phyloP scores from a whole-genome alignment of 2,113 vertebrate genomes.

The Coracopsis vasa region DNA sequence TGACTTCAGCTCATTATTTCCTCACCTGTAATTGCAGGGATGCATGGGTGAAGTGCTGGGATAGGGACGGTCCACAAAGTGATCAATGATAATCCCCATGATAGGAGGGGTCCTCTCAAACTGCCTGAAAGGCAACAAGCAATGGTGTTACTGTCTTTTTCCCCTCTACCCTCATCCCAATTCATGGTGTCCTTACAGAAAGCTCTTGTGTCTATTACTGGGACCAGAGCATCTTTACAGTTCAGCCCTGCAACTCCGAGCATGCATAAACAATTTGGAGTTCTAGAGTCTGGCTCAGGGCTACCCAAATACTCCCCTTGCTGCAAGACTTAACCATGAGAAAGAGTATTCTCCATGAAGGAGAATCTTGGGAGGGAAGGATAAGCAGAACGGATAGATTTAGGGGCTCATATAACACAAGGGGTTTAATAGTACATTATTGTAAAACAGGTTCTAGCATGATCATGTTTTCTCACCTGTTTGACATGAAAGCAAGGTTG shows the following conservation, averaged over 20 bases:
- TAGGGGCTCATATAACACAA: background rate
- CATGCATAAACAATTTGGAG: background rate
- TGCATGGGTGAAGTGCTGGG: constrained; percentile 90
- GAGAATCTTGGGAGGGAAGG: background rate
- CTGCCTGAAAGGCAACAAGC: constrained; percentile 85
- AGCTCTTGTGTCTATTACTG: background rate
- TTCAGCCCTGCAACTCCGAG: constrained; percentile 23
- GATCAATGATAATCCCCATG: constrained; percentile 99
- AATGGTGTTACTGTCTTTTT: constrained; percentile 58
- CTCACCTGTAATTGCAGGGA: constrained; percentile 98
- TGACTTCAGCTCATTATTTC: constrained; percentile 32
- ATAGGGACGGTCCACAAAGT: constrained; percentile 95
- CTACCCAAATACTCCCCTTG: constrained; percentile 29
- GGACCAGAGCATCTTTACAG: constrained; percentile 20
- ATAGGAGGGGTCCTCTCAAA: constrained; percentile 95
- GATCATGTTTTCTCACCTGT: constrained; percentile 79
- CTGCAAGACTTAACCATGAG: background rate
- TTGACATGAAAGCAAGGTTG: constrained; percentile 97
- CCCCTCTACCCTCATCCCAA: background rate
- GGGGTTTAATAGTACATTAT: background rate
- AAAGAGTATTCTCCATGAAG: background rate
- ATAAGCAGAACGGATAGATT: background rate
- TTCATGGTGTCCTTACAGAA: background rate
- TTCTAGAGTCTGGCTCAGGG: background rate
- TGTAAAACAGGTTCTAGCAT: background rate